Percentiles rank a stretch among this genome's conserved stretches.
phyloP scores from a whole-genome alignment of 1,140 invertebrate species.

The Drosophila pachea region DNA sequence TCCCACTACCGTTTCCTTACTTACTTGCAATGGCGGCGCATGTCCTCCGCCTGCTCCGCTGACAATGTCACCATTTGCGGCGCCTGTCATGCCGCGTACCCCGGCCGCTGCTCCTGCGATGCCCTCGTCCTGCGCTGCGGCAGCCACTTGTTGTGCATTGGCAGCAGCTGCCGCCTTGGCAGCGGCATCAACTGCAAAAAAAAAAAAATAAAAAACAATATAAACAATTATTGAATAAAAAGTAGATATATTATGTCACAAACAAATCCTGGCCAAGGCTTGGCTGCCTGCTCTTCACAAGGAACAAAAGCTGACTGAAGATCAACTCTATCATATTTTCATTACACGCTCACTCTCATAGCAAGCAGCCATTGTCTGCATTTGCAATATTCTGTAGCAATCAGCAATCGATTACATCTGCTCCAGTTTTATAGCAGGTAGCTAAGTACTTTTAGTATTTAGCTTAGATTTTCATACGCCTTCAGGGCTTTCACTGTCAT shows the following conservation, averaged over 20 bases:
- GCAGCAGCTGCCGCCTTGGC: constrained; percentile 53
- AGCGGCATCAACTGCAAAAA: constrained; percentile 67
- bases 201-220: constrained; percentile 28
- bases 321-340: not conserved
- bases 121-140: constrained; percentile 64
- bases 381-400: no score
- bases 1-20: constrained; percentile 41
- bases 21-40: constrained; percentile 83
- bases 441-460: no score
- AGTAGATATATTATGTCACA: constrained; percentile 2
- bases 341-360: no score
- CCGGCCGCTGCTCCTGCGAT: constrained; percentile 24
- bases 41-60: constrained; percentile 63
- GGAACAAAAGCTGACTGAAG: no score
- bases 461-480: no score
- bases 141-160: constrained; percentile 61
- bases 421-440: no score
- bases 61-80: constrained; percentile 83
- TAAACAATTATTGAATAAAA: constrained; percentile 15
- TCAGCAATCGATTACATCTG: no score
- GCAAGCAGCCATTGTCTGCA: no score
- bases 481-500: no score
- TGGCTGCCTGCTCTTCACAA: no score
- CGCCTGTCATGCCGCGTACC: constrained; percentile 54
- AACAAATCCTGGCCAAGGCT: no score